These are phyloP conservation scores for Myotis myotis DNA, from an alignment of 2,797 vertebrate genomes.

Conservation along the genomic window DNA sequence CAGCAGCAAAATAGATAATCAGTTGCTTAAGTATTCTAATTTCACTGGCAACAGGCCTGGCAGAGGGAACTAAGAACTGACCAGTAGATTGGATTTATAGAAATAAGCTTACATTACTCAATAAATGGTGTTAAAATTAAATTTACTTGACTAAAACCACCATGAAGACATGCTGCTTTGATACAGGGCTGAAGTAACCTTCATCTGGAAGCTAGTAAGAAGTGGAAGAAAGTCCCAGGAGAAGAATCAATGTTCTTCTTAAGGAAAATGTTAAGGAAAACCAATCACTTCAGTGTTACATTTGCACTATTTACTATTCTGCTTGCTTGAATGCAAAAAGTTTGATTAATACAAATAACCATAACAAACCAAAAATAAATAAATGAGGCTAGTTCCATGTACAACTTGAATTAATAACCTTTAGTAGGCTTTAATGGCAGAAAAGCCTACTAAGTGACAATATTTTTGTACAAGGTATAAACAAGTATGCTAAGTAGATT, in stretches of 20 bases:
- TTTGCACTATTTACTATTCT: neutral
- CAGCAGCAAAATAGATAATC: neutral
- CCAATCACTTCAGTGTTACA: neutral
- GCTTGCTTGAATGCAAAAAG: neutral
- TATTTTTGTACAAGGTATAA: constrained; percentile 4
- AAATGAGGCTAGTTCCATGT: neutral
- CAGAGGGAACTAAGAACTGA: neutral
- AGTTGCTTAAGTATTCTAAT: neutral
- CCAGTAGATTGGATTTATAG: neutral
- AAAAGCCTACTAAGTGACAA: neutral
- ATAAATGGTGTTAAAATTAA: constrained; percentile 25
- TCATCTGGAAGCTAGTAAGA: constrained; percentile 14
- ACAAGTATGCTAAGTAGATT: neutral
- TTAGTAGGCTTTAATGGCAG: neutral
- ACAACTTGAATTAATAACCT: neutral
- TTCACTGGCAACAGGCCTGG: neutral
- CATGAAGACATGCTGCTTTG: constrained; percentile 9
- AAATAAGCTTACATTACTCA: constrained; percentile 19
- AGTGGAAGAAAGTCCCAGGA: constrained; percentile 29
- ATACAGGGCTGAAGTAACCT: constrained; percentile 16
- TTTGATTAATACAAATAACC: constrained; percentile 26
- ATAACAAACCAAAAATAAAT: neutral
- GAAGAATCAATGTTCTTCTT: constrained; percentile 31
- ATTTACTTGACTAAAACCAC: constrained; percentile 46
- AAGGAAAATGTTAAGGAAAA: constrained; percentile 43